These are phyloP conservation scores for Heliconius charithonia DNA, from an alignment of 2,888 invertebrate species.

Conservation along the genomic window DNA sequence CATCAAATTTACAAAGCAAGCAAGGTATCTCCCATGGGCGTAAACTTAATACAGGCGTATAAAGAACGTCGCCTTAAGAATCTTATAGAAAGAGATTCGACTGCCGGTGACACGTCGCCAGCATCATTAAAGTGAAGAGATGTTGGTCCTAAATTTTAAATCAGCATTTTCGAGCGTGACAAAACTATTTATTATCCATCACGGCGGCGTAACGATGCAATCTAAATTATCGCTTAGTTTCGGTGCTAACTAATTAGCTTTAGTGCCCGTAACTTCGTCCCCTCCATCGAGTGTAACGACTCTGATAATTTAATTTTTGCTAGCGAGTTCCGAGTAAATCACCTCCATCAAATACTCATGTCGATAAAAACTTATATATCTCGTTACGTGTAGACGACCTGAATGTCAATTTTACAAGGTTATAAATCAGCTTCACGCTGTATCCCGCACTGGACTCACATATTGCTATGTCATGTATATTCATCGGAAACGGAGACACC, in stretches of 20 bases:
- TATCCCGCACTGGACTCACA: no score
- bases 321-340: constrained; percentile 51
- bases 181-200: constrained; percentile 50
- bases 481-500: constrained; percentile 10
- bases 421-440: not conserved
- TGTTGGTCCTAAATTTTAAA: constrained; percentile 26
- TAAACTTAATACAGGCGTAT: constrained; percentile 18
- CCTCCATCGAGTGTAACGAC: constrained; percentile 57
- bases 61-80: constrained; percentile 4
- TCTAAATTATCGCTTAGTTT: constrained; percentile 74
- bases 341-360: constrained; percentile 45
- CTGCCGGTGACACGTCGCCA: constrained; percentile 6
- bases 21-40: constrained; percentile 18
- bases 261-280: constrained; percentile 64
- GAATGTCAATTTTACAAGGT: not conserved
- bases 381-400: constrained; percentile 52
- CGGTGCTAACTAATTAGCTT: constrained; percentile 72
- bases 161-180: constrained; percentile 26
- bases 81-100: constrained; percentile 11
- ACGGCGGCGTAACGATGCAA: constrained; percentile 53
- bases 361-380: constrained; percentile 60
- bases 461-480: not conserved
- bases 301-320: constrained; percentile 70
- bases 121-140: constrained; percentile 3
- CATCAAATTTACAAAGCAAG: constrained; percentile 30